phyloP scores from a whole-genome alignment of 2,888 invertebrate species.

The Tachina fera region DNA sequence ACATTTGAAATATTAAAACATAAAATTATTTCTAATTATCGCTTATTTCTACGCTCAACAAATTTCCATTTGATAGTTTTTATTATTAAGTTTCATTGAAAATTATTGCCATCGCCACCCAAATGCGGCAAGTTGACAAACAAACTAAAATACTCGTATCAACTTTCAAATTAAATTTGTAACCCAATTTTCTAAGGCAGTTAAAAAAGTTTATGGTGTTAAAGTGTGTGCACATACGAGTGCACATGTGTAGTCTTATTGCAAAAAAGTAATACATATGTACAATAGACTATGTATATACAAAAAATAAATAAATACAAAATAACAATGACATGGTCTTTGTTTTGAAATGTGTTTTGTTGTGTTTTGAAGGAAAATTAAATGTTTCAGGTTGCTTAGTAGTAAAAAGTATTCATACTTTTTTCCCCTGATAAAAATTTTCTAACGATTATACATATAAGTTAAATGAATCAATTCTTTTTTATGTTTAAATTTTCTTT shows the following conservation, averaged over 20 bases:
- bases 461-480: background rate
- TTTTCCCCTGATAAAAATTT: background rate
- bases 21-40: background rate
- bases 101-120: background rate
- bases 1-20: constrained; percentile 4
- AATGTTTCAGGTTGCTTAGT: constrained; percentile 42
- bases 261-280: constrained; percentile 7
- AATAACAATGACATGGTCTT: constrained; percentile 6
- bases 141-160: constrained; percentile 12
- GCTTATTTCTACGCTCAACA: background rate
- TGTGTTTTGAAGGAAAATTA: constrained; percentile 40
- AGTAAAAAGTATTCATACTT: constrained; percentile 33
- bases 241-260: background rate
- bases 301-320: background rate
- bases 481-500: too few species aligned
- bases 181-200: constrained; percentile 51
- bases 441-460: background rate
- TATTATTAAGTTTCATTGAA: constrained; percentile 20
- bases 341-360: constrained; percentile 22
- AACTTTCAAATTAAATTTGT: constrained; percentile 47
- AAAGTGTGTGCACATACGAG: constrained; percentile 6
- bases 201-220: constrained; percentile 55
- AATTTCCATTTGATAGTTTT: constrained; percentile 22
- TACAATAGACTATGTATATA: too few species aligned
- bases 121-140: background rate